Evolutionary conservation across 2,797 vertebrate species (phyloP).

Genomic region (Poecile montanus): DNA sequence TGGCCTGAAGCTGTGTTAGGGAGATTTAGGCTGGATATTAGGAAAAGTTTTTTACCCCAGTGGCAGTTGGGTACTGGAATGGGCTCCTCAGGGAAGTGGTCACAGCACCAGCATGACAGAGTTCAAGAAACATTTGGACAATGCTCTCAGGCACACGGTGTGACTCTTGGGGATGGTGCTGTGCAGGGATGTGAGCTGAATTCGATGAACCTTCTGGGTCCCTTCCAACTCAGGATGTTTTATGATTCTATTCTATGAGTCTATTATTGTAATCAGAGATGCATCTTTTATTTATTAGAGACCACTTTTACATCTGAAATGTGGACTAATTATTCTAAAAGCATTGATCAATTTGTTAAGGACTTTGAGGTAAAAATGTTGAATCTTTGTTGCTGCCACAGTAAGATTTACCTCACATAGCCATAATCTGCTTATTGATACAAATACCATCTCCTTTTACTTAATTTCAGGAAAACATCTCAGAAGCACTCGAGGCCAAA

Average conservation of each 20-base stretch:
- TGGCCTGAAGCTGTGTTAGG: not conserved
- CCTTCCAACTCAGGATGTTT: not conserved
- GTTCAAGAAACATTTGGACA: not conserved
- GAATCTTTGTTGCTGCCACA: constrained; percentile 52
- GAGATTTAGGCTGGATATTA: not conserved
- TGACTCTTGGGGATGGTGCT: not conserved
- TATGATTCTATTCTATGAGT: not conserved
- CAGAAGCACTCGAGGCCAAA: constrained; percentile 66
- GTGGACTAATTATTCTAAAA: constrained; percentile 78
- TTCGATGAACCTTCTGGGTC: not conserved
- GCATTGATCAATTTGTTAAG: constrained; percentile 74
- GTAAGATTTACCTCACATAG: constrained; percentile 37
- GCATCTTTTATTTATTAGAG: constrained; percentile 54
- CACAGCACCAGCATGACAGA: not conserved
- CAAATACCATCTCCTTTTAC: constrained; percentile 66
- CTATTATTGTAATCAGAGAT: constrained; percentile 17
- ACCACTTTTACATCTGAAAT: constrained; percentile 68
- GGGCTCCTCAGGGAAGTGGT: not conserved
- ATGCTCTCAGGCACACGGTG: not conserved
- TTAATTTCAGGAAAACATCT: constrained; percentile 79
- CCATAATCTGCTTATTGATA: constrained; percentile 66
- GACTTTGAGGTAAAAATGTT: constrained; percentile 54
- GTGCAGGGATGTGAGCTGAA: not conserved
- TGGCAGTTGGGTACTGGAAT: not conserved
- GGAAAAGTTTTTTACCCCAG: fast-evolving